Percentiles rank a stretch among this genome's conserved stretches.
Conservation (phyloP, 1,140 invertebrate species). For the Aphelenchoides besseyi region DNA sequence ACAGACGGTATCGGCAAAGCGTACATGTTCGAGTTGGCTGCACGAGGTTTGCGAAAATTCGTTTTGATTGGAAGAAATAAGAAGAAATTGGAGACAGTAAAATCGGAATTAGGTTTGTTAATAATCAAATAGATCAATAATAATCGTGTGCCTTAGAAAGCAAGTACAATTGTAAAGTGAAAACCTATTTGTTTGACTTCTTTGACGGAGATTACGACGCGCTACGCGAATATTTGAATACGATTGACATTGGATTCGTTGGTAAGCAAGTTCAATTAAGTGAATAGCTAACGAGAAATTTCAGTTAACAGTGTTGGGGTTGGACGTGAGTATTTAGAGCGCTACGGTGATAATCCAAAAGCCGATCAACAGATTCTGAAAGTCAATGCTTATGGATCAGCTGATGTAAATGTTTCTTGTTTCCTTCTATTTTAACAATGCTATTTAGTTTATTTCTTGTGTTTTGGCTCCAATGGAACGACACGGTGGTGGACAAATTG, state of each 20-base stretch:
- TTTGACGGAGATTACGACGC: conserved; percentile 40
- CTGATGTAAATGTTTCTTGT: conserved; percentile 43
- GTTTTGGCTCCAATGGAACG: conserved; percentile 57
- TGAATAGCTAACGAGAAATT: conserved; percentile 14
- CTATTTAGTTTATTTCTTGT: conserved; percentile 52
- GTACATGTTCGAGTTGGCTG: conserved; percentile 49
- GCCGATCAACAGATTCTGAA: conserved; percentile 52
- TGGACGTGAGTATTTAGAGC: conserved; percentile 54
- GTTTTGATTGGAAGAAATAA: conserved; percentile 45
- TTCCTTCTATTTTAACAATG: neutral
- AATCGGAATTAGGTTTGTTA: conserved; percentile 43
- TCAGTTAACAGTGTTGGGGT: conserved; percentile 60
- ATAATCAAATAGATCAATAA: conserved; percentile 3
- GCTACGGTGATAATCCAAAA: conserved; percentile 54
- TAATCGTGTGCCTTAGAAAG: conserved; percentile 36
- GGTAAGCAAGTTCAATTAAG: conserved; percentile 36
- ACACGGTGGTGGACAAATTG: conserved; percentile 56
- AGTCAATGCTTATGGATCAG: conserved; percentile 56
- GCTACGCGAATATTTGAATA: conserved; percentile 39
- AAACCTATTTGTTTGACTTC: conserved; percentile 55
- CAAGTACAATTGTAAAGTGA: conserved; percentile 38
- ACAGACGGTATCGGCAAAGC: conserved; percentile 53
- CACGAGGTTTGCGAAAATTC: conserved; percentile 46
- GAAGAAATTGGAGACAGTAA: conserved; percentile 45
- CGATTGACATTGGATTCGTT: conserved; percentile 56